Evolutionary conservation across 2,797 vertebrate genomes (phyloP).

Genomic region (Clarias pachynema): DNA sequence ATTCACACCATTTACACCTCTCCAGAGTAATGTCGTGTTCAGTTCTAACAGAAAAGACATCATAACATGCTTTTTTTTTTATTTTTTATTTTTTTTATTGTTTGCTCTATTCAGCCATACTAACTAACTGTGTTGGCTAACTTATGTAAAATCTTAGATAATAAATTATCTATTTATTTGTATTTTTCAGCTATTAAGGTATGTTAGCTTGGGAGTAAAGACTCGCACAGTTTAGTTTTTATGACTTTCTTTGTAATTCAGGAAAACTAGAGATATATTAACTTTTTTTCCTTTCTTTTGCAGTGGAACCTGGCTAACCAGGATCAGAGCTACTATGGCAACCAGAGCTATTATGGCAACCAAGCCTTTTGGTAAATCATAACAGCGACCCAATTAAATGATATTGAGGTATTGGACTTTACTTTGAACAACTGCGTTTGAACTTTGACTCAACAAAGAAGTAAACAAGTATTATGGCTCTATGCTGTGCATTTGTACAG

Average conservation of each 20-base stretch:
- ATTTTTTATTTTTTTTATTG: too few species aligned
- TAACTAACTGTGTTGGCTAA: background rate
- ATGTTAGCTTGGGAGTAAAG: background rate
- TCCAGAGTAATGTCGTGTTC: background rate
- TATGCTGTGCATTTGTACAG: background rate
- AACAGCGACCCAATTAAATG: background rate
- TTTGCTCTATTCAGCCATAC: too few species aligned
- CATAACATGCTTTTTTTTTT: background rate
- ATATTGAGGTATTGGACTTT: background rate
- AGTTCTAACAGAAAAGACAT: background rate
- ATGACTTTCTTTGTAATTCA: background rate
- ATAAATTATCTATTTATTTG: too few species aligned
- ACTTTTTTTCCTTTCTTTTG: slow-evolving; percentile 55
- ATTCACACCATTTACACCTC: background rate
- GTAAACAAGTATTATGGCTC: background rate
- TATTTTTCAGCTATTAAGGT: background rate
- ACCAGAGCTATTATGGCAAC: slow-evolving; percentile 59
- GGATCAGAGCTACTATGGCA: slow-evolving; percentile 72
- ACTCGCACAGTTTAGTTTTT: background rate
- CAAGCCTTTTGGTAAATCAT: slow-evolving; percentile 74
- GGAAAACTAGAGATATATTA: background rate
- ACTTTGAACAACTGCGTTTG: background rate
- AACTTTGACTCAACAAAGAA: background rate
- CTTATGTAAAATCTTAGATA: background rate
- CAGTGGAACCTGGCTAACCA: slow-evolving; percentile 81